A percentile compares a stretch with the other conserved stretches of the same genome.
Evolutionary conservation across 1,140 invertebrate genomes (phyloP).

Genomic region (Drosophila pruinosa): DNA sequence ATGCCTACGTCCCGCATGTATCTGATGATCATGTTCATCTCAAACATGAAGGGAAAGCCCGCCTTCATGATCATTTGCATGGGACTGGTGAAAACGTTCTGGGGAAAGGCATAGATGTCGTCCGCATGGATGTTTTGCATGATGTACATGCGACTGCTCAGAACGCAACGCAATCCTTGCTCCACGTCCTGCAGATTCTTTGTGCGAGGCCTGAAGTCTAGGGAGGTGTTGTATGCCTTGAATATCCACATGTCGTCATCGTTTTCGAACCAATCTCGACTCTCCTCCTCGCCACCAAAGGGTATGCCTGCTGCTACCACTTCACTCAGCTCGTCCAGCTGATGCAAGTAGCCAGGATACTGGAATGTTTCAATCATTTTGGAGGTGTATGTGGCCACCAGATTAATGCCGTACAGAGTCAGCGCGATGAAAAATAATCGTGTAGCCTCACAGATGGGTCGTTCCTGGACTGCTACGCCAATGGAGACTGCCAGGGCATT

Average conservation of each 20-base stretch:
- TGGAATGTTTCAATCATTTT: conserved; percentile 84
- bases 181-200: conserved; percentile 79
- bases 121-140: conserved; percentile 67
- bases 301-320: conserved; percentile 82
- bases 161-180: conserved; percentile 74
- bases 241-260: conserved; percentile 83
- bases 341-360: conserved; percentile 83
- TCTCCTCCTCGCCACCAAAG: conserved; percentile 83
- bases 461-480: conserved; percentile 82
- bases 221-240: conserved; percentile 79
- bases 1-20: conserved; percentile 83
- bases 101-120: conserved; percentile 78
- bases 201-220: conserved; percentile 77
- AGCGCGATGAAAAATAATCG: conserved; percentile 84
- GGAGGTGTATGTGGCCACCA: conserved; percentile 84
- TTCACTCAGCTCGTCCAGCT: conserved; percentile 83
- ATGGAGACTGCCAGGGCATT: conserved; percentile 83
- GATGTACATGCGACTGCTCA: conserved; percentile 74
- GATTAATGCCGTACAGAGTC: conserved; percentile 83
- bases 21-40: conserved; percentile 82
- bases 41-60: conserved; percentile 84
- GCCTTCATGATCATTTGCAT: conserved; percentile 84
- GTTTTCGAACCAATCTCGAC: conserved; percentile 84
- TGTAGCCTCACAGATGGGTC: conserved; percentile 82
- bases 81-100: conserved; percentile 83